These are phyloP conservation scores for Ictalurus furcatus DNA, from an alignment of 2,113 vertebrate species.

Conservation along the genomic window DNA sequence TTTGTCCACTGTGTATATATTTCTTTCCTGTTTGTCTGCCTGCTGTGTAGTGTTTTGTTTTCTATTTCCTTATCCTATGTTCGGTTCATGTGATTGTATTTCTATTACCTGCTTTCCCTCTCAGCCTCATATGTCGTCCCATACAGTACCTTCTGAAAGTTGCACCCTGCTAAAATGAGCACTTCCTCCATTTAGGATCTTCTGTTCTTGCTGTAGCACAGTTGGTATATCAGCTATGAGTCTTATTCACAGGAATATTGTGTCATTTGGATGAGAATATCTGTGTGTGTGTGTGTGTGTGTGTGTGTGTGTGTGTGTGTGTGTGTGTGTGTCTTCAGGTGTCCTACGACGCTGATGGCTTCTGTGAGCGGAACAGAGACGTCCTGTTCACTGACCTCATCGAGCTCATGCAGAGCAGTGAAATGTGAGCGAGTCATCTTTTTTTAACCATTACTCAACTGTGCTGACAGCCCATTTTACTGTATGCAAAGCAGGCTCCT, in stretches of 20 bases:
- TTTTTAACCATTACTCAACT: conserved; percentile 16
- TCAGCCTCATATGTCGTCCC: background rate
- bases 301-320: background rate
- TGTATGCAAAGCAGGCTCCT: conserved; percentile 49
- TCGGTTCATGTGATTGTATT: background rate
- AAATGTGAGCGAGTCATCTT: conserved; percentile 82
- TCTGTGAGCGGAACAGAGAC: conserved; percentile 96
- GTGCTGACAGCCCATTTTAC: conserved; percentile 56
- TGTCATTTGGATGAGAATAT: background rate
- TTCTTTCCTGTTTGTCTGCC: background rate
- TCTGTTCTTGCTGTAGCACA: background rate
- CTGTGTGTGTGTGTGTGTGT: background rate
- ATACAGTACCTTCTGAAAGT: background rate
- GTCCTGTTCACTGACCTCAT: conserved; percentile 97
- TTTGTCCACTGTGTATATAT: background rate
- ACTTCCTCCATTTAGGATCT: background rate
- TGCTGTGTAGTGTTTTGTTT: background rate
- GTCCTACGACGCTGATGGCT: conserved; percentile 95
- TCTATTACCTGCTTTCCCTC: background rate
- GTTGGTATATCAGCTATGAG: background rate
- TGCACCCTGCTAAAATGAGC: background rate
- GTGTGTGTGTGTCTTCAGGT: conserved; percentile 75
- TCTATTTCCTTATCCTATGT: background rate
- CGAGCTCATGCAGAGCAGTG: conserved; percentile 98
- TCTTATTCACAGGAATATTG: background rate